Base-by-base conservation (phyloP, 2,888 invertebrate species). In the Tiphia femorata region DNA sequence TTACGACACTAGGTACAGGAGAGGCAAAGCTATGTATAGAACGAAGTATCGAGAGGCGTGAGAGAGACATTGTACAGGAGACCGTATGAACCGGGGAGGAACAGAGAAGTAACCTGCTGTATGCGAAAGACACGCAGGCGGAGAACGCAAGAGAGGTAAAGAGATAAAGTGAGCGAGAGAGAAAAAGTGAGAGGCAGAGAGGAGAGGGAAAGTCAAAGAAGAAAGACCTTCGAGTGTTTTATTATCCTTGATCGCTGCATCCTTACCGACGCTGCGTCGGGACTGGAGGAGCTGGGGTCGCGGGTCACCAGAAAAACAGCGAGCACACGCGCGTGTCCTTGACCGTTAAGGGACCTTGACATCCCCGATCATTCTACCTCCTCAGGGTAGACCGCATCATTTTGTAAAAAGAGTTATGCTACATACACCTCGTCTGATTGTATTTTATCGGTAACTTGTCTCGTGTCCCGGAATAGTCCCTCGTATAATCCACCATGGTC, bases 281-380 rank as follows among this genome's bases (percentile, higher is more conserved):
- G 52, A 46, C 46, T 25, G 52, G 42, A 19, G 23, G 47, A 49
- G 25, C 46, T 51, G 43, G 50, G 61, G 57, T 58, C 66, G 41
- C 47, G 51, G 67, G 67, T 67, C 69, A 56, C 16, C 47, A 30
- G 48, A 37, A 19, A 50, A 58, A 57, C 51, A 58, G 59, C 60
- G 42, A 50, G 51, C 48, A 54, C 43, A 57, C 48, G 44, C 42
- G 42, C 16, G 21, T 56, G 63, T 56, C 72, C 64, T 67, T 72
- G 67, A 58, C 50, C 64, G 20, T 33, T 35, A 35, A 33, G 38
- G 41, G 50, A 64, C 70, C 69, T 70, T 70, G 67, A 70, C 67
- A 70, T 55, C 62, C 44, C 16, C 49, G 61, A 55, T 51, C 48
- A 53, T 33, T 55, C 57, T 35, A 70, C 64, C 67, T 57, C n/a